Evolutionary conservation across 1,140 invertebrate species (phyloP).

Genomic region (Lepidurus couesii): DNA sequence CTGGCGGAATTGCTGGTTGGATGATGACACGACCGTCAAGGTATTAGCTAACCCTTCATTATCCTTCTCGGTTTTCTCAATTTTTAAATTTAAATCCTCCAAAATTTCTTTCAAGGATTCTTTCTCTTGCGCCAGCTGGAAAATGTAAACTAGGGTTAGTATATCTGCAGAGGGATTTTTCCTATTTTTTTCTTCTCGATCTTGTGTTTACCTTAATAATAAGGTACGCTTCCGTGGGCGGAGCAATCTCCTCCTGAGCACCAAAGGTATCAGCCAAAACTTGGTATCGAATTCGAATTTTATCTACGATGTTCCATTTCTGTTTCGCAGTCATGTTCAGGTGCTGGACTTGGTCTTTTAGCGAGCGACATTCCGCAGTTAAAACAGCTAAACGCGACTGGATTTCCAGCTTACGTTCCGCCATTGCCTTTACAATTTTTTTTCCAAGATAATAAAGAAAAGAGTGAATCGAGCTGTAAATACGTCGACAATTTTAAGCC

Average conservation of each 20-base stretch:
- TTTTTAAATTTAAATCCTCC: neutral
- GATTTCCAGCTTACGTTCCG: neutral
- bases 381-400: conserved; percentile 5
- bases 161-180: too few species aligned
- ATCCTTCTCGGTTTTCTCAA: conserved; percentile 23
- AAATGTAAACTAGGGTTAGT: neutral
- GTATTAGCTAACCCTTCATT: conserved; percentile 26
- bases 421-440: neutral
- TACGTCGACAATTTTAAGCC: too few species aligned
- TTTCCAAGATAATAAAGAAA: neutral
- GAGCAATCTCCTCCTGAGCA: neutral
- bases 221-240: conserved; percentile 25
- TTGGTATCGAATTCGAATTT: conserved; percentile 8
- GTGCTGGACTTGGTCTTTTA: neutral
- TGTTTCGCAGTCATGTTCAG: neutral
- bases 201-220: conserved; percentile 24
- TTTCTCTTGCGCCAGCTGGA: conserved; percentile 25
- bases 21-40: neutral
- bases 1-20: conserved; percentile 29
- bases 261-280: conserved; percentile 10
- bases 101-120: conserved; percentile 24
- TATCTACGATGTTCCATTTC: neutral
- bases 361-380: neutral
- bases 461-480: too few species aligned
- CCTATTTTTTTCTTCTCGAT: neutral